Base-by-base conservation (phyloP, 2,797 vertebrate species). In the Pangasius macronema region DNA sequence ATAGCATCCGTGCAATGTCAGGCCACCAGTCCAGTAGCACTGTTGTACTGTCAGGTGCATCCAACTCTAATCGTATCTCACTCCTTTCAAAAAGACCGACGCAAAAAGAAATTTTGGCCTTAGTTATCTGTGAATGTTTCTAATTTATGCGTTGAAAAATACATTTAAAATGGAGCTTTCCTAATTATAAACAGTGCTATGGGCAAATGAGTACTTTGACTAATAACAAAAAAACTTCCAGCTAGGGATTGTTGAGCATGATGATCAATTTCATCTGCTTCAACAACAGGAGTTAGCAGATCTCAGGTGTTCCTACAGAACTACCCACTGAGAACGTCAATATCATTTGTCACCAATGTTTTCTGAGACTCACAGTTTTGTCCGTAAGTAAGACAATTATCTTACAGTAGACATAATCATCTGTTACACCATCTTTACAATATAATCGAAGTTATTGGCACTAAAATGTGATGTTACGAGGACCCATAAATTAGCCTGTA, bases 271-370 rank as follows among this genome's bases (percentile, higher is more conserved):
- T 79, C 61, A 86, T 68, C 33, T 85, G 55, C 73, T 51, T 68
- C 46, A 83, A 53, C 82, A 53, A 83, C 82, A 49, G 61, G 82
- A 53, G 63, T 57, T 75, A 68, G 49, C 53, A 61, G 18, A 87
- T 68, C 57, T 84, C 75, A 80, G 51, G 72, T 30, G 36, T 68
- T 85, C 42, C 49, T 36, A 70, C 30, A 39, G 57, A 77, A 65
- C 30, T 65, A 22, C 72, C 85, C 88, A 83, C 73, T 57, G 46
- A 53, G 84, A 90, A 36, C 57, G 87, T 88, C 84, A 87, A 80
- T 65, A 87, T 87, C 87, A 84, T 83, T 53, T 83, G 63, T 83
- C 82, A 83, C 30, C 5, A 24, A 68, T 51, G 63, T 51, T 83
- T 68, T 68, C 20, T 14, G 63, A 33, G 46, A 70, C 46, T 36